A percentile compares a stretch with the other conserved stretches of the same genome.
phyloP scores from a whole-genome alignment of 37 sponge, comb jelly and placozoan species.

The Diacarnus erythraeanus region DNA sequence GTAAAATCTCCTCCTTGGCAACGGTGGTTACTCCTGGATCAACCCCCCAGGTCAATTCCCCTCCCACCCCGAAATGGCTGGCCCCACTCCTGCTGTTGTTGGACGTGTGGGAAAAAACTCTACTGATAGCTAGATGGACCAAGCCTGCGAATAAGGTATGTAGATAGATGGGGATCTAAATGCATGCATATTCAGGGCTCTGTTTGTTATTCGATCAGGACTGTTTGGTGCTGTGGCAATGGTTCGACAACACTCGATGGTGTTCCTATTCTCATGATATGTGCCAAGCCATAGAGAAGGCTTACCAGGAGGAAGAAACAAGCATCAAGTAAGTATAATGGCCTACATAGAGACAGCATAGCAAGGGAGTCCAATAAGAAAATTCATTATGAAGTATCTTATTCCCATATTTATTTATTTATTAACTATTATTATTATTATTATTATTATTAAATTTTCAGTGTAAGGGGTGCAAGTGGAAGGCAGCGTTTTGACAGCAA shows the following conservation, averaged over 20 bases:
- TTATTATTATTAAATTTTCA: not conserved
- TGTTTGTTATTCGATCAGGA: slow-evolving; percentile 7
- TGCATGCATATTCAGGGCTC: not conserved
- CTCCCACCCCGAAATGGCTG: slow-evolving; percentile 60
- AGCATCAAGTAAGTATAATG: slow-evolving; percentile 20
- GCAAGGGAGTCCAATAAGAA: too few species aligned
- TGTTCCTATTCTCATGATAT: slow-evolving; percentile 48
- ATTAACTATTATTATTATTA: too few species aligned
- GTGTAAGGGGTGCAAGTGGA: not conserved
- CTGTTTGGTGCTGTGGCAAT: slow-evolving; percentile 72
- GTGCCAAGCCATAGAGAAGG: slow-evolving; percentile 47
- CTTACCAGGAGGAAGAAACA: slow-evolving; percentile 45
- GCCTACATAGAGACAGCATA: not conserved
- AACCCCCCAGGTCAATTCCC: not conserved
- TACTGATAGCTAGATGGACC: slow-evolving; percentile 5
- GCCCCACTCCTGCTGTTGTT: slow-evolving; percentile 61
- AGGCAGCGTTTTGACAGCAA: slow-evolving; percentile 10
- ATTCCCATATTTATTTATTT: too few species aligned
- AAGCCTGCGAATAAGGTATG: slow-evolving; percentile 2
- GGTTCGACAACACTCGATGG: slow-evolving; percentile 85
- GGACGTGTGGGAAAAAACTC: slow-evolving; percentile 73
- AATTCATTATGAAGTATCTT: too few species aligned
- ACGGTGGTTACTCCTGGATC: not conserved
- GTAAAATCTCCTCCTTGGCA: not conserved
- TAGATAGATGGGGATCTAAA: not conserved